phyloP scores from a whole-genome alignment of 2,113 vertebrate species.

The Ceyx melanurus region DNA sequence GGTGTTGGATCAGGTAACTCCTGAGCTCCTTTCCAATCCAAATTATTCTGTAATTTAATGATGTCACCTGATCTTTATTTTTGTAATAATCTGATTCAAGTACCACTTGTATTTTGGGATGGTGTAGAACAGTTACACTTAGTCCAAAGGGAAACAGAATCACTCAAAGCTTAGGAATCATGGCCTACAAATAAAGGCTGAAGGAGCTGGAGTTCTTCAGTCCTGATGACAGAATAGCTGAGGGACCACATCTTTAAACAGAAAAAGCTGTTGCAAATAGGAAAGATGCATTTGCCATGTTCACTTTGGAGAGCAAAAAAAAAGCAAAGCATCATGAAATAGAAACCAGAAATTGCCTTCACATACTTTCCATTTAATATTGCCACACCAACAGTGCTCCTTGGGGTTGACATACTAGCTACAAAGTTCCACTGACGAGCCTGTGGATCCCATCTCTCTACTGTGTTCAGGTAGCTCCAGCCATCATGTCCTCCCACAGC shows the following conservation, averaged over 20 bases:
- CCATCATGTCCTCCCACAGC: slow-evolving; percentile 97
- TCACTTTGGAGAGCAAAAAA: background rate
- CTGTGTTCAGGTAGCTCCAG: slow-evolving; percentile 99
- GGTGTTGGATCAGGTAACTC: background rate
- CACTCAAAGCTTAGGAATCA: background rate
- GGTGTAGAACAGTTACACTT: background rate
- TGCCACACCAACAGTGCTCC: slow-evolving; percentile 96
- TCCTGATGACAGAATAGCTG: background rate
- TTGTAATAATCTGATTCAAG: background rate
- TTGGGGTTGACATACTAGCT: slow-evolving; percentile 94
- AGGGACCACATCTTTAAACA: background rate
- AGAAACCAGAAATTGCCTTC: background rate
- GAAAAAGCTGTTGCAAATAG: background rate
- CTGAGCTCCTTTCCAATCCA: background rate
- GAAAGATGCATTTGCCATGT: background rate
- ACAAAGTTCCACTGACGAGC: slow-evolving; percentile 98
- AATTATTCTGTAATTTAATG: background rate
- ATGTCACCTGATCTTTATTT: background rate
- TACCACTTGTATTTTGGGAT: background rate
- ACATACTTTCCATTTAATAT: slow-evolving; percentile 95
- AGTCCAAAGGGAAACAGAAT: background rate
- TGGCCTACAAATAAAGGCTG: background rate
- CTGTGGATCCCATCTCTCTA: slow-evolving; percentile 98
- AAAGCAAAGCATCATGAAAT: background rate
- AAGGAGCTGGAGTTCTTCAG: background rate